Evolutionary conservation across 2,888 invertebrate species (phyloP), one percentile per base, ranked within the genome.

Genomic region (Polietes domitor): DNA sequence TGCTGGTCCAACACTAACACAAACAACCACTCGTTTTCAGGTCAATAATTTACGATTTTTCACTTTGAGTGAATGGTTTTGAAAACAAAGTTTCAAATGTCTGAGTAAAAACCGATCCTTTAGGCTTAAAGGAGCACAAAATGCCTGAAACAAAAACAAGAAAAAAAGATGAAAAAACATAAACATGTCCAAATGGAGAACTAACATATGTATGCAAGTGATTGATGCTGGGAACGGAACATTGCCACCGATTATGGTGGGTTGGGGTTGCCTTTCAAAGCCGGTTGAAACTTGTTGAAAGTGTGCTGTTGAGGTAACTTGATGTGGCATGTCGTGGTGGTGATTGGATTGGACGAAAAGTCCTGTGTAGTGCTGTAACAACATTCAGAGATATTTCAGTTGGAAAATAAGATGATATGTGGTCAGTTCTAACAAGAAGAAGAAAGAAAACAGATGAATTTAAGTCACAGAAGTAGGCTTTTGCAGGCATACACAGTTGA

Each of bases 21-120:
- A n/a, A n/a, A n/a, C 70, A 70, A 17, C 71, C 28, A 65, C 70
- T 17, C 19, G n/a, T 71, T 71, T 75, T 75, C 32, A 82, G 82
- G 78, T 82, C 82, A 78, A 82, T 82, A 72, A 75, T 78, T 71
- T 55, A 61, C 71, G 12, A 70, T 71, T 75, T 82, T 71, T 32
- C 61, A 26, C 58, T 58, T 58, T 58, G 58, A 26, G 58, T 26
- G 47, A 47, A 47, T 47, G 47, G 12, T 47, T 47, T n/a, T 7
- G 3, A 12, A 47, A 47, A 47, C n/a, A 47, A 47, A 47, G 47
- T 47, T 47, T 47, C 47, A 47, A 47, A 41, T 41, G 41, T 12
- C 41, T 41, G 41, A 41, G 7, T 32, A 7, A 32, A 32, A 37
- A 10, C 37, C 10, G 4, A 37, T 37, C 6, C 37, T 37, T 37